These are phyloP conservation scores for Pongo pygmaeus DNA, from an alignment of 2,113 vertebrate species.

Conservation along the genomic window DNA sequence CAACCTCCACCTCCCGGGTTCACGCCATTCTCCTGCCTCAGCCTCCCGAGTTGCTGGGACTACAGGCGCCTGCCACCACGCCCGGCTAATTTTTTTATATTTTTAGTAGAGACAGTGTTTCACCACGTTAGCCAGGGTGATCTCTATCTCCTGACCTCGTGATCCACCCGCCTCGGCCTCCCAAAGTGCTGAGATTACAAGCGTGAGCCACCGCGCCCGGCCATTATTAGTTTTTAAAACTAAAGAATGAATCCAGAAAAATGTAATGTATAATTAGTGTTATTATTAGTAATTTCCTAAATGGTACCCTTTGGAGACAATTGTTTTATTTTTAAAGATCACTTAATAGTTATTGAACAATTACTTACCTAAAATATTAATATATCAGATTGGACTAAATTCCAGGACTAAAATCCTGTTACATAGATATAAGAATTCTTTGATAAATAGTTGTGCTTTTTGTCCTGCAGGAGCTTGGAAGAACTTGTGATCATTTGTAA, in stretches of 20 bases:
- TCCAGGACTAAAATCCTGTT: neutral
- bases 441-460: neutral
- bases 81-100: too few relatives aligned
- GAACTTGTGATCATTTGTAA: neutral
- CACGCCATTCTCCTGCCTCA: too few relatives aligned
- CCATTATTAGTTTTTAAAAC: neutral
- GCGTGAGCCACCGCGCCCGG: too few relatives aligned
- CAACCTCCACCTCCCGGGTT: too few relatives aligned
- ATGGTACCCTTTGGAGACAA: neutral
- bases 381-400: neutral
- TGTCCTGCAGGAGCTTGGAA: neutral
- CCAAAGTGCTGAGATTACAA: too few relatives aligned
- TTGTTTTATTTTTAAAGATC: neutral
- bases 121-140: too few relatives aligned
- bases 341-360: neutral
- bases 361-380: slow-evolving; percentile 22
- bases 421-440: neutral
- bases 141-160: too few relatives aligned
- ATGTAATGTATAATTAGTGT: neutral
- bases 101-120: too few relatives aligned
- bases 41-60: too few relatives aligned
- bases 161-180: too few relatives aligned
- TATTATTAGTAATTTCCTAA: neutral
- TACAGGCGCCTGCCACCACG: too few relatives aligned
- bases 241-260: neutral